A percentile compares a stretch with the other conserved stretches of the same genome.
Evolutionary conservation across 1,140 invertebrate species (phyloP).

Genomic region (Diorhabda carinulata): DNA sequence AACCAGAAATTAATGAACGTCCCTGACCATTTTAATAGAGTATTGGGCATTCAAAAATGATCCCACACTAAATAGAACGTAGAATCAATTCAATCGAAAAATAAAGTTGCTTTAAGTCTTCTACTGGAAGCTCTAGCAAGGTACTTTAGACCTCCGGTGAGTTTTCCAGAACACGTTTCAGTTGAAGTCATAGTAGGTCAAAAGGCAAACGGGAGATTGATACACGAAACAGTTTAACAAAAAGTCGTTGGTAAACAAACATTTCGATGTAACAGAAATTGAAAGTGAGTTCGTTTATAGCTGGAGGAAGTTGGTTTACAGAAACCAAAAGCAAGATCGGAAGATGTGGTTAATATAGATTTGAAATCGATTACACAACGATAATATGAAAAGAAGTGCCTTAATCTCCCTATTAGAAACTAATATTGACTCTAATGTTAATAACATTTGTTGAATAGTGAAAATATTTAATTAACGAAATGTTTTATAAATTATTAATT

Average conservation of each 20-base stretch:
- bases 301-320: conserved; percentile 95
- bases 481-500: too few species aligned
- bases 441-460: too few species aligned
- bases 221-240: conserved; percentile 80
- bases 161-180: conserved; percentile 92
- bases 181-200: conserved; percentile 86
- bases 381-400: conserved; percentile 45
- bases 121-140: conserved; percentile 88
- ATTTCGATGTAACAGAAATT: conserved; percentile 91
- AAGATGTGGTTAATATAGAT: conserved; percentile 98
- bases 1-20: conserved; percentile 91
- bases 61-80: conserved; percentile 86
- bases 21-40: conserved; percentile 56
- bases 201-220: conserved; percentile 69
- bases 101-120: conserved; percentile 93
- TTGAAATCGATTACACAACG: conserved; percentile 94
- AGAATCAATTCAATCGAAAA: conserved; percentile 93
- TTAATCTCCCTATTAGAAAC: conserved; percentile 15
- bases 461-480: too few species aligned
- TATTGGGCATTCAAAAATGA: conserved; percentile 57
- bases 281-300: conserved; percentile 94
- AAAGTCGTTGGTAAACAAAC: conserved; percentile 95
- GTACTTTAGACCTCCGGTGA: conserved; percentile 90
- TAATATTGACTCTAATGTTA: too few species aligned
- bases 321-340: conserved; percentile 91